These are phyloP conservation scores for Andrena dorsata DNA, from an alignment of 2,888 invertebrate species.

Conservation along the genomic window DNA sequence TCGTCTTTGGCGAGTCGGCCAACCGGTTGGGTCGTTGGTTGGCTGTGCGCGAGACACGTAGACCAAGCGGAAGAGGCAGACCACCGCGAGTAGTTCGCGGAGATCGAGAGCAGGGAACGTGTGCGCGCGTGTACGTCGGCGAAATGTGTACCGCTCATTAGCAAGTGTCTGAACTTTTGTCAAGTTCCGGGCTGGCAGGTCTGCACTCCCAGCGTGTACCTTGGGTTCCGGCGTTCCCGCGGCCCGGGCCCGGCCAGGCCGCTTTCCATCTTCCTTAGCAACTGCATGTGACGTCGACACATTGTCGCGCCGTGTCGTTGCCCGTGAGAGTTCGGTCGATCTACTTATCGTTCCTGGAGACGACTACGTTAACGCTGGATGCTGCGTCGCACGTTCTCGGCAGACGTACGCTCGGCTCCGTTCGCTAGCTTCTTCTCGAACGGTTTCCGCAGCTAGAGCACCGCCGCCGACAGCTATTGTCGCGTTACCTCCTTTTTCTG, in stretches of 20 bases:
- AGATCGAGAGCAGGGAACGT: conserved; percentile 48
- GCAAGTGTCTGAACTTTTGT: conserved; percentile 80
- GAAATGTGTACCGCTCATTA: conserved; percentile 80
- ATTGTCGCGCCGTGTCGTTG: conserved; percentile 44
- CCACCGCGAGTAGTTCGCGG: conserved; percentile 66
- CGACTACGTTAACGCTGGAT: conserved; percentile 6
- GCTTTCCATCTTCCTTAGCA: conserved; percentile 47
- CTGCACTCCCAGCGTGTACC: conserved; percentile 6
- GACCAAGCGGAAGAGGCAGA: conserved; percentile 66
- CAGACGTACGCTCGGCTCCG: background rate
- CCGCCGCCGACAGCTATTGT: conserved; percentile 11
- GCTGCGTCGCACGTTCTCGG: background rate
- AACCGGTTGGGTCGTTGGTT: conserved; percentile 32
- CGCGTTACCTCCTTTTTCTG: background rate
- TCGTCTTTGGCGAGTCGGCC: conserved; percentile 48
- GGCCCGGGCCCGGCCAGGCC: conserved; percentile 13
- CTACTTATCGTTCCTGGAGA: conserved; percentile 12
- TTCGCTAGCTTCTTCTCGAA: background rate
- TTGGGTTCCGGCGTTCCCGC: conserved; percentile 15
- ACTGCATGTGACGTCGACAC: conserved; percentile 54
- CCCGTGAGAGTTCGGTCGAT: background rate
- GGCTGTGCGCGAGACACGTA: conserved; percentile 66
- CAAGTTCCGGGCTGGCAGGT: conserved; percentile 70
- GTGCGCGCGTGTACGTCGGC: conserved; percentile 47
- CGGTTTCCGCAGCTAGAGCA: background rate